phyloP scores from a whole-genome alignment of 2,113 vertebrate genomes.

The Heliornis fulica region DNA sequence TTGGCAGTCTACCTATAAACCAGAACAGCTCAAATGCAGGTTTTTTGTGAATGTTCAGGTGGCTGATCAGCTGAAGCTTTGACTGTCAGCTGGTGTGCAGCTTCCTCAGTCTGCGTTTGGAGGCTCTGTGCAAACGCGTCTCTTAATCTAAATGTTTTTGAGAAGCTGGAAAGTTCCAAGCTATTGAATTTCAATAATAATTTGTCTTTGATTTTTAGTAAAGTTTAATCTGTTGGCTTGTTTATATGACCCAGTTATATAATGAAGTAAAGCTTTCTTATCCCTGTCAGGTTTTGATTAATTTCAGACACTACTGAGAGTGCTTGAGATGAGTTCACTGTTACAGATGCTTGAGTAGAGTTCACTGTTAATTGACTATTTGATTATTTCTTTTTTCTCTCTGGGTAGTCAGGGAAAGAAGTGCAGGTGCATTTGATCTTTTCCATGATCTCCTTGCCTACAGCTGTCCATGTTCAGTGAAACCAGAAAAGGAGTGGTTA shows the following conservation, averaged over 20 bases:
- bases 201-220: neutral
- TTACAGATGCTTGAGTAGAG: neutral
- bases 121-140: neutral
- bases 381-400: neutral
- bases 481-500: neutral
- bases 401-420: neutral
- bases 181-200: neutral
- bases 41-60: neutral
- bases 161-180: neutral
- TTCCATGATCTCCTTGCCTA: neutral
- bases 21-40: neutral
- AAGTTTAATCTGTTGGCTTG: neutral
- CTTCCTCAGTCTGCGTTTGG: neutral
- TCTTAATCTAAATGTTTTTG: neutral
- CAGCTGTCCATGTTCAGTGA: neutral
- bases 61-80: neutral
- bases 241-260: neutral
- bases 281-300: neutral
- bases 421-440: neutral
- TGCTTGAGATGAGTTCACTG: neutral
- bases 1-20: neutral
- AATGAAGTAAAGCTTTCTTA: neutral
- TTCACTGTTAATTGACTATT: neutral
- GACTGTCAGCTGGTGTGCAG: neutral
- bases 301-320: neutral